Percentiles rank a stretch among this genome's conserved stretches.
These are phyloP conservation scores for Galerucella pusilla DNA, from an alignment of 2,888 invertebrate genomes.

Conservation along the genomic window DNA sequence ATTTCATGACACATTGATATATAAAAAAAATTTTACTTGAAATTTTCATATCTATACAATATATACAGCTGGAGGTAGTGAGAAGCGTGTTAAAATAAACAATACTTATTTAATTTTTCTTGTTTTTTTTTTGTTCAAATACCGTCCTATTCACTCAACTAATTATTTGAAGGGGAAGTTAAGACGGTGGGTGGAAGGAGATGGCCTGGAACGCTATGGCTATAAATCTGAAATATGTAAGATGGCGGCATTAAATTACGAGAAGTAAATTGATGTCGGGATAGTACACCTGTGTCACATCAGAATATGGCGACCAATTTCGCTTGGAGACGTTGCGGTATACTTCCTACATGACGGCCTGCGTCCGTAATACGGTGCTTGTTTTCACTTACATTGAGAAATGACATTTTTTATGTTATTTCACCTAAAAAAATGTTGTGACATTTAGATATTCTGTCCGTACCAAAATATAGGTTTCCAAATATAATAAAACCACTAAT, in stretches of 20 bases:
- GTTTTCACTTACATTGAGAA: conserved; percentile 11
- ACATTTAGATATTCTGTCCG: neutral
- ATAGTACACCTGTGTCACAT: conserved; percentile 49
- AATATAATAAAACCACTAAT: too few species aligned
- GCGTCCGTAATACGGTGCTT: neutral
- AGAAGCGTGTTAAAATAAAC: too few species aligned
- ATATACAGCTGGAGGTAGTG: too few species aligned
- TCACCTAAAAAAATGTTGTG: neutral
- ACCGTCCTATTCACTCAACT: conserved; percentile 26
- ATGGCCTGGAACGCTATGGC: conserved; percentile 45
- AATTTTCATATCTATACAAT: too few species aligned
- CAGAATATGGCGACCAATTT: conserved; percentile 31
- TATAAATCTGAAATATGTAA: conserved; percentile 60
- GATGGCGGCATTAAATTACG: conserved; percentile 58
- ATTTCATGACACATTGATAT: too few species aligned
- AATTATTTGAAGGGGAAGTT: conserved; percentile 26
- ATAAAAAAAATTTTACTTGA: too few species aligned
- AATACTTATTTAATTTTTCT: neutral
- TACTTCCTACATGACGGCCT: conserved; percentile 1
- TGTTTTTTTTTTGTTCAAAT: neutral
- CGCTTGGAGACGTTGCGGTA: conserved; percentile 21
- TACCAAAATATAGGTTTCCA: too few species aligned
- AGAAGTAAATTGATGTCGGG: conserved; percentile 54
- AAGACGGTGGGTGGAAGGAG: conserved; percentile 17
- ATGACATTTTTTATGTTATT: neutral